These are phyloP conservation scores for Habroteleia sp. DNA, from an alignment of 2,888 invertebrate species.

Conservation along the genomic window DNA sequence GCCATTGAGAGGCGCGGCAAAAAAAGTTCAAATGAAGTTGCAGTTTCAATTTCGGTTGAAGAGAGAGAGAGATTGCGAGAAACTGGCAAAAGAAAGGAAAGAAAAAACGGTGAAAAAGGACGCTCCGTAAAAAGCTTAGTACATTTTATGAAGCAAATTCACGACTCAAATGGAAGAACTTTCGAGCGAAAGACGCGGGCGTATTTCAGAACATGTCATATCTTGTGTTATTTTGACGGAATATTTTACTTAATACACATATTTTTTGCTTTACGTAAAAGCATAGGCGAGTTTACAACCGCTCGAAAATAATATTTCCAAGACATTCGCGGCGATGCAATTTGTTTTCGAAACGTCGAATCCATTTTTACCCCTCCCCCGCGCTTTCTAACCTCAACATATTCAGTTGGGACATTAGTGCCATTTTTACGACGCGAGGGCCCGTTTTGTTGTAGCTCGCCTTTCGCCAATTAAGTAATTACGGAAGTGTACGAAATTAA, in stretches of 20 bases:
- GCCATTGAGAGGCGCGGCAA: no score
- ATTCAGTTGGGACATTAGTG: conserved; percentile 21
- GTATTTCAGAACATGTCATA: conserved; percentile 20
- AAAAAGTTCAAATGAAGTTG: conserved; percentile 19
- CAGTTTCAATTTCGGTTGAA: conserved; percentile 24
- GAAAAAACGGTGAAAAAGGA: neutral
- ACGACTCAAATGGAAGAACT: conserved; percentile 27
- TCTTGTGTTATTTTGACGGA: conserved; percentile 24
- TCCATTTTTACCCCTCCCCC: no score
- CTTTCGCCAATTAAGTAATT: conserved; percentile 37
- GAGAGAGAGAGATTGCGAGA: conserved; percentile 20
- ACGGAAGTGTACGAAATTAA: conserved; percentile 16
- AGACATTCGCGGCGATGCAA: neutral
- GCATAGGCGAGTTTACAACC: conserved; percentile 8
- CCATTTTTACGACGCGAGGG: conserved; percentile 11
- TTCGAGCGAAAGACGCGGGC: conserved; percentile 8
- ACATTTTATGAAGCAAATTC: conserved; percentile 23
- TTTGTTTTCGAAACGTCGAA: conserved; percentile 9
- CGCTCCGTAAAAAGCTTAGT: conserved; percentile 12
- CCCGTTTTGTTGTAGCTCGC: neutral
- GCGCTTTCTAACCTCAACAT: no score
- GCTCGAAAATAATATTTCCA: conserved; percentile 9
- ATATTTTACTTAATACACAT: conserved; percentile 30
- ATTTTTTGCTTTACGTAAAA: conserved; percentile 31
- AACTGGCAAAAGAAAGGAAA: neutral